These are phyloP conservation scores for Silurus lanzhouensis DNA, from an alignment of 2,797 vertebrate genomes.

Conservation along the genomic window DNA sequence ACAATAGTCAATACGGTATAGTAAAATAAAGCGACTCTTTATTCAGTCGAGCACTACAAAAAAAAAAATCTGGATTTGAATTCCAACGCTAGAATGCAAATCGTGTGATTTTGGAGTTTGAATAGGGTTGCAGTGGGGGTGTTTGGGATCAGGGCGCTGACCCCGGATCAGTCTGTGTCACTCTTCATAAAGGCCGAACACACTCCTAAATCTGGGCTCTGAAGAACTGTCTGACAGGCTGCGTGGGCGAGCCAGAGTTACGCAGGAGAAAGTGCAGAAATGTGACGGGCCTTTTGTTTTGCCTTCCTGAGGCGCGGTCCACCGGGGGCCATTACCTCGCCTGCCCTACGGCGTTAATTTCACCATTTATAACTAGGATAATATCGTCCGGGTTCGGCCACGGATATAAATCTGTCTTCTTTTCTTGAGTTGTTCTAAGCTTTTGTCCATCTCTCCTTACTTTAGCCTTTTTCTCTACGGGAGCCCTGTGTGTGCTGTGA, in stretches of 20 bases:
- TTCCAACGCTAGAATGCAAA: slow-evolving; percentile 11
- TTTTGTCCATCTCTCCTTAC: slow-evolving; percentile 49
- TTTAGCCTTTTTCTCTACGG: slow-evolving; percentile 46
- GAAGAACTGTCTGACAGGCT: slow-evolving; percentile 70
- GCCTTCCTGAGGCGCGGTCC: slow-evolving; percentile 68
- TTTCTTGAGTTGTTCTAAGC: slow-evolving; percentile 53
- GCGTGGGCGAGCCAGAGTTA: slow-evolving; percentile 74
- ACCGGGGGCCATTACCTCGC: slow-evolving; percentile 77
- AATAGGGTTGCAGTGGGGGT: slow-evolving; percentile 46
- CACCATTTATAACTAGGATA: slow-evolving; percentile 71
- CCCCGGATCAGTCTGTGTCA: slow-evolving; percentile 52
- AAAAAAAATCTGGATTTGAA: neutral
- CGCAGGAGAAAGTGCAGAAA: slow-evolving; percentile 76
- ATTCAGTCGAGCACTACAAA: neutral
- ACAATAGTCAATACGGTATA: neutral
- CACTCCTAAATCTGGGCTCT: slow-evolving; percentile 78
- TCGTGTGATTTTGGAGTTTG: slow-evolving; percentile 49
- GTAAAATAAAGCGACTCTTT: neutral
- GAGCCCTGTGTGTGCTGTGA: slow-evolving; percentile 42
- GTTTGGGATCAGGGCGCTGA: slow-evolving; percentile 49
- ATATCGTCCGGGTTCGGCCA: slow-evolving; percentile 57
- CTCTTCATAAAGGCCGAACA: slow-evolving; percentile 64
- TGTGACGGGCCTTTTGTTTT: slow-evolving; percentile 74
- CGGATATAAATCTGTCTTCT: slow-evolving; percentile 57
- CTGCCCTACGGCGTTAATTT: slow-evolving; percentile 80